Base-by-base conservation (phyloP, 2,888 invertebrate genomes). In the Polietes domitor region DNA sequence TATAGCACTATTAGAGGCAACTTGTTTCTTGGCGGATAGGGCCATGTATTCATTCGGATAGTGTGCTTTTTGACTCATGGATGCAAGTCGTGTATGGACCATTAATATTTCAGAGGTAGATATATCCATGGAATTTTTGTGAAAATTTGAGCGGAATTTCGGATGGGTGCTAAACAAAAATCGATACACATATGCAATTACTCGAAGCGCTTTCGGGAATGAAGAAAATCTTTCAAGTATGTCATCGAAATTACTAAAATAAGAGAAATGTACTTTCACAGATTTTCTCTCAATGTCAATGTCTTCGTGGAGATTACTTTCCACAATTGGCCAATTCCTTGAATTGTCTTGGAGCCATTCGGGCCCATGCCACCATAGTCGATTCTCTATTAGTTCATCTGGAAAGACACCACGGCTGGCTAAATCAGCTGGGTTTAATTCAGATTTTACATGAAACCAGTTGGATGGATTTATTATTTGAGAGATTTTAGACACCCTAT, bases 291-390 rank as follows among this genome's bases (percentile, higher is more conserved):
- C 71, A 17, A 17, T 43, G 41, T 41, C 9, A 26, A 24, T 10
- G 17, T 32, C n/a, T 55, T 71, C 32, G 70, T n/a, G 43, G 15
- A 58, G 43, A 21, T n/a, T 32, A 19, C n/a, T 17, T 17, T 65
- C 37, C 15, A 41, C 9, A n/a, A 26, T 77, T n/a, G 79, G 79
- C 79, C 73, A 79, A 5, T 17, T 10, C 5, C 17, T n/a, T n/a
- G 53, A 12, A 1, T 63, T 12, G n/a, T 74, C n/a, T 7, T 41
- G 19, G 12, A 79, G 55, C 50, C 28, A 73, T 3, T 41, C 28
- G 4, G 77, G 77, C 3, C 71, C 71, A 15, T 41, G 19, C 37
- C 75, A 63, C 63, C 63, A 63, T 9, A 63, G 32, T 7, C 5
- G 7, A 17, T 17, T 63, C 1, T n/a, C 0, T 32, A 41, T 5